Base-by-base conservation (phyloP, 2,113 vertebrate genomes). In the Orthonyx spaldingii region DNA sequence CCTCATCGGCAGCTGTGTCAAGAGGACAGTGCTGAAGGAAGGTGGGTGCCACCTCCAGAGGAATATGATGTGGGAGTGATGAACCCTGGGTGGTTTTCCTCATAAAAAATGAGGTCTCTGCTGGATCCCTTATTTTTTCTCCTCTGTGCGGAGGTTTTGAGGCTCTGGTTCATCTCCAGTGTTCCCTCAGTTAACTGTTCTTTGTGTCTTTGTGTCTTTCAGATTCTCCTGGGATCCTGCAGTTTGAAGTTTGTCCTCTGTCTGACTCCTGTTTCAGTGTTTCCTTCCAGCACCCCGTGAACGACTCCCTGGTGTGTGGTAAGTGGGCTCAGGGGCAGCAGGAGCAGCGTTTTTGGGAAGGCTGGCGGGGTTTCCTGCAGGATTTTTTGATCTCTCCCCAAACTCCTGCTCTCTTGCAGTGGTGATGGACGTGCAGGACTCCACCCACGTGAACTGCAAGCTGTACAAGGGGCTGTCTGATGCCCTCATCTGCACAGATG, bases 231-330 rank as follows among this genome's bases (percentile, higher is more conserved):
- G 99, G 99, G 35, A 98, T 99, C 71, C 98, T 99, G 90, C 99
- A 99, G 96, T 99, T 99, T 98, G 99, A 99, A 97, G 99, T 99
- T 12, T 99, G 99, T 91, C 99, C 99, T 44, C 98, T 99, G 23
- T 99, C 99, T 1, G 99, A 99, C 95, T 99, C 99, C 39, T 99
- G 99, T 93, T 99, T 99, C 93, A 99, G 99, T 9, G 98, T 99
- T 6, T 99, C 99, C 68, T 99, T 99, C 94, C 99, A 99, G 97
- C 99, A 99, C 84, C 99, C 99, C 5, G 99, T 99, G 87, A 99
- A 99, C 37, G 99, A 99, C 96, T 99, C 99, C 71, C 97, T 99
- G 70, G 99, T 99, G 93, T 99, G 99, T 97, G 99, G 99, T 99
- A 95, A 99, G 99, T 97, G 78, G 63, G 4, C 90, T 60, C 37